Percentiles rank a stretch among this genome's conserved stretches.
Evolutionary conservation across 2,797 vertebrate species (phyloP).

Genomic region (Peromyscus melanophrys): DNA sequence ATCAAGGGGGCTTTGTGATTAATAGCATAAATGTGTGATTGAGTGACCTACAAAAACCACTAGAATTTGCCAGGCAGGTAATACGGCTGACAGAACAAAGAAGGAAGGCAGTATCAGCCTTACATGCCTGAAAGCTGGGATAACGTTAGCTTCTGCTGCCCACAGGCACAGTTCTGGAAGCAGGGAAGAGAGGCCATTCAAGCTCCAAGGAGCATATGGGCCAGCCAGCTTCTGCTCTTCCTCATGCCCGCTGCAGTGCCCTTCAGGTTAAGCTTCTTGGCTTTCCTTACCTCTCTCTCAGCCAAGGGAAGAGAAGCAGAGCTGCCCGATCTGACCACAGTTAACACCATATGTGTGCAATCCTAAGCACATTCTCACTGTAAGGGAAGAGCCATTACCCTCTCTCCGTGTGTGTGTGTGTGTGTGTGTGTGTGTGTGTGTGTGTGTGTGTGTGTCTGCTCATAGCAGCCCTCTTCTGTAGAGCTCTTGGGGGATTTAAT

Average conservation of each 20-base stretch:
- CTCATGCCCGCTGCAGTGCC: neutral
- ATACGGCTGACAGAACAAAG: neutral
- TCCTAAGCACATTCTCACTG: neutral
- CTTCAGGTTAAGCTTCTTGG: neutral
- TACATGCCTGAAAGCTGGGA: rapidly evolving
- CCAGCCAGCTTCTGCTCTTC: neutral
- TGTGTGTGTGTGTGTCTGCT: neutral
- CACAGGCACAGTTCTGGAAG: neutral
- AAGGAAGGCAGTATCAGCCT: neutral
- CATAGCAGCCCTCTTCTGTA: neutral
- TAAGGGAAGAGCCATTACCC: neutral
- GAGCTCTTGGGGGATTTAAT: neutral
- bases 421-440: too few relatives aligned
- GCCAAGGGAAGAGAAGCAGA: neutral
- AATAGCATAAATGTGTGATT: neutral
- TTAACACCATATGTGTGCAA: neutral
- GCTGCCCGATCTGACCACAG: neutral
- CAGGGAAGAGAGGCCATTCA: neutral
- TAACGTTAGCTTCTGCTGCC: neutral
- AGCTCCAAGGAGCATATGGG: neutral
- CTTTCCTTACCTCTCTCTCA: neutral
- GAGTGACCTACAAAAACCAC: neutral
- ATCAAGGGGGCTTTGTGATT: neutral
- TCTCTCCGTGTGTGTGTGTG: neutral
- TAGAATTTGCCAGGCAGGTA: neutral